A percentile compares a stretch with the other conserved stretches of the same genome.
phyloP scores from a whole-genome alignment of 2,888 invertebrate species.

The Pseudococcus viburni region DNA sequence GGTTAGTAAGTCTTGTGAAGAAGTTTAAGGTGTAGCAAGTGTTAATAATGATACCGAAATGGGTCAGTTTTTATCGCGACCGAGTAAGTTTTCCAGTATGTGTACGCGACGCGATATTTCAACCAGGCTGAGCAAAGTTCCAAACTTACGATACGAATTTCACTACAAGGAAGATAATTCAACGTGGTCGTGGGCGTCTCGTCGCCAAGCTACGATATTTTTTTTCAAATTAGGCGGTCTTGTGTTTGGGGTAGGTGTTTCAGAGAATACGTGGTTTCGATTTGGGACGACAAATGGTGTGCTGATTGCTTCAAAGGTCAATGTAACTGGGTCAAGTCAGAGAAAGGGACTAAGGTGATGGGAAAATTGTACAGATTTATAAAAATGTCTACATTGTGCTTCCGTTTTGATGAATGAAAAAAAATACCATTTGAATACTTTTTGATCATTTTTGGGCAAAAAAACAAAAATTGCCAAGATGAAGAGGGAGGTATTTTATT shows the following conservation, averaged over 20 bases:
- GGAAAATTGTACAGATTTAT: too few relatives aligned
- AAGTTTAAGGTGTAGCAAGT: conserved; percentile 33
- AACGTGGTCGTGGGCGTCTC: not conserved
- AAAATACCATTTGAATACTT: too few relatives aligned
- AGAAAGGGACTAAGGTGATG: too few relatives aligned
- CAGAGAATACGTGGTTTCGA: not conserved
- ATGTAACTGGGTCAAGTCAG: too few relatives aligned
- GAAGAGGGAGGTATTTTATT: too few relatives aligned
- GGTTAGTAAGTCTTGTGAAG: conserved; percentile 36
- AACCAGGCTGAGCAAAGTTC: not conserved
- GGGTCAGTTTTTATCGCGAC: conserved; percentile 37
- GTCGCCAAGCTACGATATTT: not conserved
- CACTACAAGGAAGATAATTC: not conserved
- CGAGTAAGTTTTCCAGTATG: not conserved
- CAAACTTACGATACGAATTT: not conserved
- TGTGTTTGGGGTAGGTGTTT: not conserved
- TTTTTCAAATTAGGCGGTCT: not conserved
- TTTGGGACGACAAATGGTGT: too few relatives aligned
- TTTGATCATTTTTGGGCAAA: too few relatives aligned
- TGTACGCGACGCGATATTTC: conserved; percentile 7
- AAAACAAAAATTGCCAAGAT: too few relatives aligned
- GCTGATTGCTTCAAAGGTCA: too few relatives aligned
- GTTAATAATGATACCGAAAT: conserved; percentile 29
- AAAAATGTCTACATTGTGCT: too few relatives aligned
- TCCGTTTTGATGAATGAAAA: too few relatives aligned